Percentiles rank a stretch among this genome's conserved stretches.
Evolutionary conservation across 2,113 vertebrate species (phyloP).

Genomic region (Rhabdornis inornatus): DNA sequence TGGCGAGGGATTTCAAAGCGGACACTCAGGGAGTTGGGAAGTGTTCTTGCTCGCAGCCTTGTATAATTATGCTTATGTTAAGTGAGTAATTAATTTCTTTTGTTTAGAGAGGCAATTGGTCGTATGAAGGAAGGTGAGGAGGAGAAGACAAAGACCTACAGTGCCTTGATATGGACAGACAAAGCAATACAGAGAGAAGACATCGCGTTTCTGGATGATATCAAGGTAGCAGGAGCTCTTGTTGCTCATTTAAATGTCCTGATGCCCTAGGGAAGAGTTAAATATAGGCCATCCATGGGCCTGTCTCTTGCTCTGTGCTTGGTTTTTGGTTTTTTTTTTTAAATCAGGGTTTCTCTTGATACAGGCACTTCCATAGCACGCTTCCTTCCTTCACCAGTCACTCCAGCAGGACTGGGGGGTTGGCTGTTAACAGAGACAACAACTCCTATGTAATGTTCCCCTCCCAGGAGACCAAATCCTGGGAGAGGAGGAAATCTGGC

Average conservation of each 20-base stretch:
- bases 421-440: neutral
- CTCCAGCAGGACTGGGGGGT: neutral
- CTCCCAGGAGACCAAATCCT: neutral
- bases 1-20: neutral
- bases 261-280: neutral
- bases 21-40: neutral
- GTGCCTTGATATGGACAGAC: slow-evolving; percentile 91
- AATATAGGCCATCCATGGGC: neutral
- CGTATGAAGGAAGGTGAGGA: slow-evolving; percentile 98
- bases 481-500: neutral
- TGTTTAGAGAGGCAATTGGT: slow-evolving; percentile 87
- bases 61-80: neutral
- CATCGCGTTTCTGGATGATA: slow-evolving; percentile 80
- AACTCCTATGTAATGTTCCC: neutral
- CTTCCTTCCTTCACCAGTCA: neutral
- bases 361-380: neutral
- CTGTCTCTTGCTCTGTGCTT: neutral
- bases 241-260: neutral
- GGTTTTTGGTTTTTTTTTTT: neutral
- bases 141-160: slow-evolving; percentile 96
- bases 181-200: slow-evolving; percentile 81
- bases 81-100: slow-evolving; percentile 35
- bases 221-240: slow-evolving; percentile 75
- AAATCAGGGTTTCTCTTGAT: neutral
- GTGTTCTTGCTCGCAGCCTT: neutral